These are phyloP conservation scores for Strongylocentrotus purpuratus DNA, from an alignment of 35 echinoderm and acorn worm species.

Conservation along the genomic window DNA sequence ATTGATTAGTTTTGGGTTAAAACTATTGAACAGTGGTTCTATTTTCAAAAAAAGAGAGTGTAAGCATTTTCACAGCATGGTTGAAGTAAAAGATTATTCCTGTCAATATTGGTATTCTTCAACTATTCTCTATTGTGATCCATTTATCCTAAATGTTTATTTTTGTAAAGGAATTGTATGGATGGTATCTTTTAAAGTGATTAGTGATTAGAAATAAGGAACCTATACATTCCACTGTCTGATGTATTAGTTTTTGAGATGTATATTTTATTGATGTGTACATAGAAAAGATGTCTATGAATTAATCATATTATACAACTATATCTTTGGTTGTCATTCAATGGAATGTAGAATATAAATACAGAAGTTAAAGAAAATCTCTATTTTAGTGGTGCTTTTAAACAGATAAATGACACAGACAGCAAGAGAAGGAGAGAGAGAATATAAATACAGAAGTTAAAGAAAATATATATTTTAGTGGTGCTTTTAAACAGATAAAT, in stretches of 20 bases:
- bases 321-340: background rate
- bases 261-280: too few relatives aligned
- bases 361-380: background rate
- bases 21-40: too few relatives aligned
- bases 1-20: too few relatives aligned
- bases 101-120: background rate
- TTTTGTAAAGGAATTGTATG: background rate
- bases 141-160: background rate
- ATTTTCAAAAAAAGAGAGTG: too few relatives aligned
- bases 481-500: background rate
- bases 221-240: background rate
- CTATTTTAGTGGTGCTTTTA: background rate
- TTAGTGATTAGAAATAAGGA: background rate
- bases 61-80: background rate
- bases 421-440: background rate
- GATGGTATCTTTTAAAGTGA: background rate
- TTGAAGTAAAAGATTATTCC: background rate
- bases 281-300: background rate
- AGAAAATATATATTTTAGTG: background rate
- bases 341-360: background rate
- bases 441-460: too few relatives aligned
- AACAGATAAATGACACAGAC: background rate
- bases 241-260: background rate
- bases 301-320: background rate
- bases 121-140: background rate